Base-by-base conservation (phyloP, 2,888 invertebrate species). In the Altica lythri region DNA sequence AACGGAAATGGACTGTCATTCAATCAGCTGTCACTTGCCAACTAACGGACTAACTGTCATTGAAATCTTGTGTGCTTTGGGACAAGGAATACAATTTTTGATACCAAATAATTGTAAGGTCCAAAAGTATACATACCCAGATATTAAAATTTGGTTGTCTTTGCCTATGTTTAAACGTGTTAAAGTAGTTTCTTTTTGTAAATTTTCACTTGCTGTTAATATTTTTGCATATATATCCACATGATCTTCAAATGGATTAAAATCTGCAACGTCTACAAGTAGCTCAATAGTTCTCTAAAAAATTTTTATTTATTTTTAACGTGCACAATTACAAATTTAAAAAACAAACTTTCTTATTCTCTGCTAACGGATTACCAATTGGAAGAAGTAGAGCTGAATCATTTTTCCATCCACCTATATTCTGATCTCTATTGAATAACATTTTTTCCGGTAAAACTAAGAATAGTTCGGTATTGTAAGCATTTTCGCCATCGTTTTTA, bases 381-480 rank as follows among this genome's bases (percentile, higher is more conserved):
- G 66, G 55, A 55, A 75, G 76, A 10, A 62, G 53, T 6, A 75
- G 61, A 37, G 63, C 49, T 13, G 64, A 60, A 4, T 53, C 43
- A 57, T 68, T 46, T 55, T 10, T 30, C 8, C 54, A 10, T n/a
- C 4, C 54, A 55, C 72, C 72, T 45, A 35, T 55, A 2, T 66
- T 54, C 12, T 70, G 69, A 30, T 59, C 67, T 40, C 63, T 61
- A 32, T 64, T 59, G 43, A 72, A 68, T 32, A 53, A 58, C 1
- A 74, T 61, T 3, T 53, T 50, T 51, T 74, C 71, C 1, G 80
- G 78, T 22, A 80, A 73, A 8, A 74, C 74, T 1, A 81, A 71
- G 46, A 75, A 71, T 16, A 81, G 62, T 63, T 79, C 75, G 0
- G 80, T 76, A 35, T 77, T 67, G 61, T 79, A 81, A 2, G 81